phyloP scores from a whole-genome alignment of 2,113 vertebrate genomes.

The Sminthopsis crassicaudata region DNA sequence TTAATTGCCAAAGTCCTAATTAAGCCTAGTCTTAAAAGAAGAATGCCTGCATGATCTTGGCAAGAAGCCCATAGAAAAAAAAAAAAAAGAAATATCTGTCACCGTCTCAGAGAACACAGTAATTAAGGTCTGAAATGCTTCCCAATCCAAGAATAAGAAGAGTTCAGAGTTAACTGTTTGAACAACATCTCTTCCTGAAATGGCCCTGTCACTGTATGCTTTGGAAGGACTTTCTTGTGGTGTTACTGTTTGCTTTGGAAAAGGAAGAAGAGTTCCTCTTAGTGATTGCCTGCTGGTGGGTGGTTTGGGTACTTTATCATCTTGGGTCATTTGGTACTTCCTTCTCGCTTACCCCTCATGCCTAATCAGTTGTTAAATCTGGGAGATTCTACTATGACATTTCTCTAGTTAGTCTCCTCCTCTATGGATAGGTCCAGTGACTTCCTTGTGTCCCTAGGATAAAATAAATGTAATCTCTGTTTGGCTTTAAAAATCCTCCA shows the following conservation, averaged over 20 bases:
- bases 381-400: neutral
- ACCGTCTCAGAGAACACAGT: conserved; percentile 78
- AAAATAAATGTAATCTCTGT: neutral
- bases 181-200: conserved; percentile 73
- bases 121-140: conserved; percentile 85
- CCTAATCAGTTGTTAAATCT: neutral
- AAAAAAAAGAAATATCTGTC: conserved; percentile 79
- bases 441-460: neutral
- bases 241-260: conserved; percentile 59
- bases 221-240: conserved; percentile 60
- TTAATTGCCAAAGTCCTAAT: conserved; percentile 80
- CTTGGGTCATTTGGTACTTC: conserved; percentile 14
- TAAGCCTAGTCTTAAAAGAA: conserved; percentile 78
- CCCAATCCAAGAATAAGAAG: conserved; percentile 72
- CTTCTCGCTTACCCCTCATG: neutral
- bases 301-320: neutral
- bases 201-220: conserved; percentile 63
- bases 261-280: conserved; percentile 58
- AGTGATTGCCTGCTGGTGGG: conserved; percentile 39
- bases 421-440: neutral
- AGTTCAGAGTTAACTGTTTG: conserved; percentile 80
- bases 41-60: conserved; percentile 78
- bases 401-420: neutral
- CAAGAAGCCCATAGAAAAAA: conserved; percentile 74
- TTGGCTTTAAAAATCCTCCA: neutral